phyloP scores from a whole-genome alignment of 2,888 invertebrate genomes.

The Cybosia mesomella region DNA sequence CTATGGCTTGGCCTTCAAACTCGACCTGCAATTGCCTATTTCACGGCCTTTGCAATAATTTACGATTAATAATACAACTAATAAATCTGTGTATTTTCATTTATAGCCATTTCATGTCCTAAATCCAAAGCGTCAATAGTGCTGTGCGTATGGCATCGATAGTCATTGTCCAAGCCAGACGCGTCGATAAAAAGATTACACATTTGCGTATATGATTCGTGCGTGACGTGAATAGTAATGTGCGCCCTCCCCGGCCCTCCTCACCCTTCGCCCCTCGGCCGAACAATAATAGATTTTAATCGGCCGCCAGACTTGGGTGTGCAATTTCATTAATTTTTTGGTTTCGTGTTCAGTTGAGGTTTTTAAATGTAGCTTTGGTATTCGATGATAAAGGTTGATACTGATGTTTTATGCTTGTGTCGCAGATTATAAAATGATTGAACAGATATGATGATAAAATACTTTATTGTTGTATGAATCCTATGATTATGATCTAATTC shows the following conservation, averaged over 20 bases:
- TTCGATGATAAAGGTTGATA: background rate
- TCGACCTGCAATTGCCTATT: too few relatives aligned
- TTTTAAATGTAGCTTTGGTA: conserved; percentile 27
- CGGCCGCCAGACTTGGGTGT: conserved; percentile 68
- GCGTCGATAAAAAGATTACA: conserved; percentile 83
- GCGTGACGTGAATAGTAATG: conserved; percentile 84
- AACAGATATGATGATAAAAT: background rate
- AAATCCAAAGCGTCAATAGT: conserved; percentile 45
- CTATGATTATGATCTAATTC: background rate
- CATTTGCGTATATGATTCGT: conserved; percentile 80
- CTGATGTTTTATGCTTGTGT: background rate
- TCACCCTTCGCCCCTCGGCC: conserved; percentile 47
- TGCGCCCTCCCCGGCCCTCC: conserved; percentile 56
- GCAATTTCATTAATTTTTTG: conserved; percentile 55
- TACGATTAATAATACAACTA: background rate
- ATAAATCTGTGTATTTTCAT: background rate
- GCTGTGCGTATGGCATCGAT: conserved; percentile 67
- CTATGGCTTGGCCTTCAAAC: too few relatives aligned
- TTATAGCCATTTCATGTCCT: conserved; percentile 3
- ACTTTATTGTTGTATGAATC: background rate
- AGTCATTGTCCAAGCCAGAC: conserved; percentile 68
- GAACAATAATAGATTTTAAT: conserved; percentile 83
- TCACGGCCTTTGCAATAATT: too few relatives aligned
- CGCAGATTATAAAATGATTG: too few relatives aligned
- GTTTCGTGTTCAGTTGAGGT: conserved; percentile 41